phyloP scores from a whole-genome alignment of 2,888 invertebrate species.

The Himalopsyche kuldschensis region DNA sequence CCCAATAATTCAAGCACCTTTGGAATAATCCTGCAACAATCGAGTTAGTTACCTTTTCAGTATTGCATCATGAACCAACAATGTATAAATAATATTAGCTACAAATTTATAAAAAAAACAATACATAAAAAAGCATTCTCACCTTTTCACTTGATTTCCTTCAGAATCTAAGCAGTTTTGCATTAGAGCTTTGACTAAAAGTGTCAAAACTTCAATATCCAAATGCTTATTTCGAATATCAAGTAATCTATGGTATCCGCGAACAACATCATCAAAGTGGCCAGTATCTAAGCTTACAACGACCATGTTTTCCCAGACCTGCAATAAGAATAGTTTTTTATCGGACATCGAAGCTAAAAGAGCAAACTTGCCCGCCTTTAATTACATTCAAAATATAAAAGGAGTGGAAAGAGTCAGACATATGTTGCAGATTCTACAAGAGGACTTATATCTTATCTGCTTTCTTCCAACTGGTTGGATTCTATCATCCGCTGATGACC shows the following conservation, averaged over 20 bases:
- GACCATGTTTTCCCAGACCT: constrained; percentile 93
- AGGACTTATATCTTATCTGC: no score
- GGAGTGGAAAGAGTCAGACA: background rate
- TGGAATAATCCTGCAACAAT: constrained; percentile 52
- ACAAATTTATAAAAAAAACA: no score
- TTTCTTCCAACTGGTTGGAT: no score
- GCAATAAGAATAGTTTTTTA: constrained; percentile 15
- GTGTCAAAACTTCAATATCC: constrained; percentile 73
- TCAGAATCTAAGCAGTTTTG: constrained; percentile 66
- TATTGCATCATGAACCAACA: background rate
- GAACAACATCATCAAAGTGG: constrained; percentile 82
- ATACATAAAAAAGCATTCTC: no score
- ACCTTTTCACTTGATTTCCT: constrained; percentile 51
- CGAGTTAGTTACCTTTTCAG: background rate
- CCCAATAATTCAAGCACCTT: constrained; percentile 72
- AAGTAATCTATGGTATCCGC: constrained; percentile 80
- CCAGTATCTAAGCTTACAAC: constrained; percentile 84
- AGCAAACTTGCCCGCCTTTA: background rate
- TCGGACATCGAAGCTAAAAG: background rate
- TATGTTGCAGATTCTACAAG: background rate
- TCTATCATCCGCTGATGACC: no score
- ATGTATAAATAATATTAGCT: no score
- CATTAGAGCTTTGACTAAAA: constrained; percentile 71
- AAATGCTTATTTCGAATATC: constrained; percentile 82
- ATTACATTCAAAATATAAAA: background rate